Percentiles rank a stretch among this genome's conserved stretches.
phyloP scores from a whole-genome alignment of 2,113 vertebrate species.

The Zeus faber region DNA sequence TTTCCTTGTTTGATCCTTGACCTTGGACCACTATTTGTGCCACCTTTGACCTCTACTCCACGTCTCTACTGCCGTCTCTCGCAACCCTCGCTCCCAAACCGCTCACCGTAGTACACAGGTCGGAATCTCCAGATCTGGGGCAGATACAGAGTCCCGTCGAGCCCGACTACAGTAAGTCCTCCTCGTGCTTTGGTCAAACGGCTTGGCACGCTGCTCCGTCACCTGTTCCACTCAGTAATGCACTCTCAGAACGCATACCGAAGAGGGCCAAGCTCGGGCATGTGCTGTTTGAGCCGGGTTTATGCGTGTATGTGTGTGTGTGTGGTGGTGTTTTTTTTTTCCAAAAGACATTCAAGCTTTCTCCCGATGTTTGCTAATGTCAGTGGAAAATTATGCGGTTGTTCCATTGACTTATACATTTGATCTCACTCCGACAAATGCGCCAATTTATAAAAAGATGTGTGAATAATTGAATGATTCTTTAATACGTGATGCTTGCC shows the following conservation, averaged over 20 bases:
- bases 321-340: constrained; percentile 25
- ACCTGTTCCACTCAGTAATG: constrained; percentile 54
- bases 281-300: constrained; percentile 25
- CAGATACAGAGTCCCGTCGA: constrained; percentile 54
- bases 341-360: constrained; percentile 25
- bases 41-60: constrained; percentile 22
- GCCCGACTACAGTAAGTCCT: constrained; percentile 50
- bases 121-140: constrained; percentile 50
- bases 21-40: constrained; percentile 26
- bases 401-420: constrained; percentile 41
- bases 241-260: constrained; percentile 55
- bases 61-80: constrained; percentile 20
- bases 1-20: constrained; percentile 39
- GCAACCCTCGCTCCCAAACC: constrained; percentile 12
- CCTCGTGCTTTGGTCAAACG: constrained; percentile 2
- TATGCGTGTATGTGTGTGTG: constrained; percentile 4
- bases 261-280: constrained; percentile 35
- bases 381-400: constrained; percentile 52
- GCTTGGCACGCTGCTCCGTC: constrained; percentile 30
- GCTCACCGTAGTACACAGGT: constrained; percentile 34
- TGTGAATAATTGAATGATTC: too few species aligned
- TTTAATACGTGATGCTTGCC: not conserved
- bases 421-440: constrained; percentile 2
- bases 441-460: not conserved
- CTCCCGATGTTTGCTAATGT: constrained; percentile 24